These are phyloP conservation scores for Bostrychus sinensis DNA, from an alignment of 2,113 vertebrate genomes.

Conservation along the genomic window DNA sequence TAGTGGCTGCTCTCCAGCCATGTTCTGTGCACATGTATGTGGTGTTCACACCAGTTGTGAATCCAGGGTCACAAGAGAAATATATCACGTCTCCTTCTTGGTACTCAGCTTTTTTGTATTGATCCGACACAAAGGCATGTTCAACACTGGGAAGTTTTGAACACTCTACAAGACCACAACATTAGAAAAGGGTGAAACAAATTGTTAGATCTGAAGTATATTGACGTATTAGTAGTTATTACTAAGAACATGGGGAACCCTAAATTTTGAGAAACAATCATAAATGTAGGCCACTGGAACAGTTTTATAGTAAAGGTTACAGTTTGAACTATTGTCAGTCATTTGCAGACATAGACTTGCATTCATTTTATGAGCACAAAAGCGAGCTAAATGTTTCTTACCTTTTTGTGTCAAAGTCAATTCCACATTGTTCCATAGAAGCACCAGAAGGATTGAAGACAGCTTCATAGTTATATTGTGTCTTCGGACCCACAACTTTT, in stretches of 20 bases:
- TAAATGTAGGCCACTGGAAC: too few species aligned
- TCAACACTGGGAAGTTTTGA: slow-evolving; percentile 22
- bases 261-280: too few species aligned
- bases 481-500: too few species aligned
- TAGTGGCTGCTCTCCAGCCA: background rate
- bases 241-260: too few species aligned
- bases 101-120: slow-evolving; percentile 26
- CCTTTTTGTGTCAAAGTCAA: slow-evolving; percentile 29
- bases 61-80: slow-evolving; percentile 46
- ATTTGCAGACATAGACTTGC: too few species aligned
- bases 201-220: too few species aligned
- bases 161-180: slow-evolving; percentile 33
- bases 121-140: slow-evolving; percentile 5
- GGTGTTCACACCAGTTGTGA: slow-evolving; percentile 25
- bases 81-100: slow-evolving; percentile 9
- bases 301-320: too few species aligned
- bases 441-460: slow-evolving; percentile 30
- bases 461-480: background rate
- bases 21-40: slow-evolving; percentile 9
- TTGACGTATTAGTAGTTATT: too few species aligned
- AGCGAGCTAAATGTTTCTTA: slow-evolving; percentile 41
- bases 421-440: slow-evolving; percentile 37
- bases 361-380: too few species aligned
- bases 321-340: too few species aligned
- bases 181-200: too few species aligned